phyloP scores from a whole-genome alignment of 2,113 vertebrate genomes.

The Symphodus melops region DNA sequence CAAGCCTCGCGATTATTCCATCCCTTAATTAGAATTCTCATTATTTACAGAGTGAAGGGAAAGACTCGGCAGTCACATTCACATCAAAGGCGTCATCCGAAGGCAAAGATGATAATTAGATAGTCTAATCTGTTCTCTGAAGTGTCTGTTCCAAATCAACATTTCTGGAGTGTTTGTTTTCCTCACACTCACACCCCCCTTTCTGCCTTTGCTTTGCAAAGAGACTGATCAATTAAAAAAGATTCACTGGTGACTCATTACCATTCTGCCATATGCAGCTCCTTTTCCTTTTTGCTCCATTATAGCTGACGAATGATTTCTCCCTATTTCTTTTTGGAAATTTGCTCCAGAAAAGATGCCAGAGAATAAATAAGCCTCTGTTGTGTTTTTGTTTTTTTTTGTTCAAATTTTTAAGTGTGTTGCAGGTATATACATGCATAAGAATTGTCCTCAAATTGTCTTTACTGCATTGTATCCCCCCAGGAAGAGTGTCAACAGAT shows the following conservation, averaged over 20 bases:
- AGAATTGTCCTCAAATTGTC: conserved; percentile 16
- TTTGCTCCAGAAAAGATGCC: conserved; percentile 41
- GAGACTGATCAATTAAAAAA: conserved; percentile 81
- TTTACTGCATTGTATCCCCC: conserved; percentile 29
- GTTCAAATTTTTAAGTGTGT: conserved; percentile 24
- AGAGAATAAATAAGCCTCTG: conserved; percentile 56
- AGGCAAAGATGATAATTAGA: conserved; percentile 84
- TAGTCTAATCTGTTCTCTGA: conserved; percentile 82
- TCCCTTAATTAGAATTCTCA: conserved; percentile 85
- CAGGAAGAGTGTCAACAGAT: conserved; percentile 78
- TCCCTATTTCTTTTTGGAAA: conserved; percentile 40
- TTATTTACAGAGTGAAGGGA: conserved; percentile 81
- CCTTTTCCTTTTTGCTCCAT: conserved; percentile 36
- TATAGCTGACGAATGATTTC: conserved; percentile 63
- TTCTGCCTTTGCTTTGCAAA: conserved; percentile 72
- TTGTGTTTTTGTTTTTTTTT: conserved; percentile 39
- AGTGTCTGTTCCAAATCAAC: conserved; percentile 79
- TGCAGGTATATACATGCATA: conserved; percentile 34
- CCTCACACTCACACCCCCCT: conserved; percentile 46
- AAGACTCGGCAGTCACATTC: conserved; percentile 76
- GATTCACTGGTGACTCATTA: conserved; percentile 73
- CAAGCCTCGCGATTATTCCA: conserved; percentile 78
- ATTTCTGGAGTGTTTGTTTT: conserved; percentile 82
- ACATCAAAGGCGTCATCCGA: conserved; percentile 83
- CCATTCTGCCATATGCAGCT: conserved; percentile 65